A percentile compares a stretch with the other conserved stretches of the same genome.
Conservation (phyloP, 2,113 vertebrate species). For the Dicentrarchus labrax region DNA sequence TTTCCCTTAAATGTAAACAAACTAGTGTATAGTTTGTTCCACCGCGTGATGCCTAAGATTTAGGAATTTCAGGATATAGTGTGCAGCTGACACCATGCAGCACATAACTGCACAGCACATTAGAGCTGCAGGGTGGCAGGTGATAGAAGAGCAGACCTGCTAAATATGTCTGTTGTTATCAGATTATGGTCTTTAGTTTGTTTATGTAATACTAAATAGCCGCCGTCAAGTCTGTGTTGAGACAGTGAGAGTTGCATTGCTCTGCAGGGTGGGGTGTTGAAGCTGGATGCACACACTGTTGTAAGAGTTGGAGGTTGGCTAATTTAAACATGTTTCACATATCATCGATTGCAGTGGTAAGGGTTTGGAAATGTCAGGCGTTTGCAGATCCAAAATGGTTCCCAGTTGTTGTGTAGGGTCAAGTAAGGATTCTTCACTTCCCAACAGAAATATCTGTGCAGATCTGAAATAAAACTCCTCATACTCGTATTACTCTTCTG, state of each 20-base stretch:
- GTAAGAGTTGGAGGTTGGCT: conserved; percentile 5
- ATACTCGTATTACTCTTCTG: background rate
- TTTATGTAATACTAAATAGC: background rate
- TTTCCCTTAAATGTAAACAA: background rate
- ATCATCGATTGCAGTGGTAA: background rate
- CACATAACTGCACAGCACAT: background rate
- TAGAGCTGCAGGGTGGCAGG: background rate
- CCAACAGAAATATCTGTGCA: conserved; percentile 11
- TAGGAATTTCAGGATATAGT: background rate
- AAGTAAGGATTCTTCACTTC: conserved; percentile 26
- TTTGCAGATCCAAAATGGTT: conserved; percentile 33
- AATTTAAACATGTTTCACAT: conserved; percentile 34
- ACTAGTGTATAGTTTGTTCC: background rate
- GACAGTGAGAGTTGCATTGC: conserved; percentile 40
- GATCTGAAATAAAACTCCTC: conserved; percentile 7
- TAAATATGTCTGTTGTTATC: conserved; percentile 21
- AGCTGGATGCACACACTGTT: background rate
- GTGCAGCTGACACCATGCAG: conserved; percentile 24
- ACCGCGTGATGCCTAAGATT: background rate
- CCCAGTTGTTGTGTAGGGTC: conserved; percentile 32
- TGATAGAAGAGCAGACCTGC: background rate
- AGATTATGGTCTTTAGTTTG: background rate
- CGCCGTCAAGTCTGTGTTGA: background rate
- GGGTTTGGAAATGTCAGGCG: conserved; percentile 40
- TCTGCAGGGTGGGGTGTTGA: conserved; percentile 45